These are phyloP conservation scores for Augochlora pura DNA, from an alignment of 1,140 invertebrate genomes.

Conservation along the genomic window DNA sequence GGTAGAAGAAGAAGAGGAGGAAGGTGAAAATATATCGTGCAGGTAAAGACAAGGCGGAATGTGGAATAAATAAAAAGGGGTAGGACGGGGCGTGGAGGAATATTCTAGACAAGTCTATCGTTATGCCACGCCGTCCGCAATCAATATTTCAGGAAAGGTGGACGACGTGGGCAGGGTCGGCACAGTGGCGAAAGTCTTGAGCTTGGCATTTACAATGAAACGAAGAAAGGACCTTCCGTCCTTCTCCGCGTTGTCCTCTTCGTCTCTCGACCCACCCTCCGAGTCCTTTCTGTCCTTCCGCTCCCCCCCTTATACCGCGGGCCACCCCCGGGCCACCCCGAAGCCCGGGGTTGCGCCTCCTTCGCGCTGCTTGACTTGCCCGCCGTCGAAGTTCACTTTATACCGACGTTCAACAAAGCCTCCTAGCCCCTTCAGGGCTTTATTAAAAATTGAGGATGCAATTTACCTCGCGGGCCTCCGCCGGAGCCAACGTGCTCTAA, in stretches of 20 bases:
- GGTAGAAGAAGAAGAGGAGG: no score
- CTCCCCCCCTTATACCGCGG: constrained; percentile 5
- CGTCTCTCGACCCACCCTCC: constrained; percentile 34
- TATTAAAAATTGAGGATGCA: constrained; percentile 78
- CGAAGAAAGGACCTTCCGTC: constrained; percentile 61
- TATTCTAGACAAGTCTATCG: constrained; percentile 67
- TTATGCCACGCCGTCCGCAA: constrained; percentile 59
- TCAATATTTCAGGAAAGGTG: constrained; percentile 69
- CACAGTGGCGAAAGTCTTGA: constrained; percentile 55
- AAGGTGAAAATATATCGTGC: constrained; percentile 8
- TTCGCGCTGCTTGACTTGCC: constrained; percentile 67
- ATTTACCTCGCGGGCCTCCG: constrained; percentile 70
- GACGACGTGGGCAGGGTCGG: constrained; percentile 56
- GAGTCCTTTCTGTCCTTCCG: constrained; percentile 19
- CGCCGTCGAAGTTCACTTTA: constrained; percentile 74
- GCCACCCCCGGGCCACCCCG: no score
- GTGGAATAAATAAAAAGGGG: constrained; percentile 47
- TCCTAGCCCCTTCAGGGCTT: constrained; percentile 68
- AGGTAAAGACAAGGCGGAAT: constrained; percentile 29
- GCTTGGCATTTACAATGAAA: constrained; percentile 68
- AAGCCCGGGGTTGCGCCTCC: constrained; percentile 29
- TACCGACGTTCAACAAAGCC: constrained; percentile 74
- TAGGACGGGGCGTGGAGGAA: constrained; percentile 41
- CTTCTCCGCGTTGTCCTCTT: constrained; percentile 39
- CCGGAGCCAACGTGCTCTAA: constrained; percentile 69